Evolutionary conservation across 2,797 vertebrate species (phyloP).

Genomic region (Spea hammondii): DNA sequence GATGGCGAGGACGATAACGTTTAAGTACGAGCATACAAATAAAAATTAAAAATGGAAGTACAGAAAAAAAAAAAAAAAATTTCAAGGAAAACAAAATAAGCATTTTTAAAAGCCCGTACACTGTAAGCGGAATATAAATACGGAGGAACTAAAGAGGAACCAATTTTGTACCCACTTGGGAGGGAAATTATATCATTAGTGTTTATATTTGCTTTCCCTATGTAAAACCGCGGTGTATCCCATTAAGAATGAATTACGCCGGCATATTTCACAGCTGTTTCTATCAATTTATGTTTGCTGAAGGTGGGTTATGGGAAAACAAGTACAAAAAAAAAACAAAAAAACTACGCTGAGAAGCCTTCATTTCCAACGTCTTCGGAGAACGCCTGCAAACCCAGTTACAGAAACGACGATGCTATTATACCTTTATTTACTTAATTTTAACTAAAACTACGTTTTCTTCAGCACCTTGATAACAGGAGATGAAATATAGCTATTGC

Average conservation of each 20-base stretch:
- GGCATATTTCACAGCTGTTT: constrained; percentile 21
- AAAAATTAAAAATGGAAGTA: not conserved
- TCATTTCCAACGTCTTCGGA: not conserved
- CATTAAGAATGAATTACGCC: constrained; percentile 21
- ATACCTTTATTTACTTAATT: not conserved
- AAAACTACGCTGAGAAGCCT: not conserved
- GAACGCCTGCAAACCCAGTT: not conserved
- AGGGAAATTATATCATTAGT: constrained; percentile 5
- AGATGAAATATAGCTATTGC: too few relatives aligned
- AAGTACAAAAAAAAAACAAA: not conserved
- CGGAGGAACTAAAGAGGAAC: not conserved
- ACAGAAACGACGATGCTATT: not conserved
- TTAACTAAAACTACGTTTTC: too few relatives aligned
- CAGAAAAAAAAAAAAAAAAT: not conserved
- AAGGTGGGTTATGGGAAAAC: constrained; percentile 6
- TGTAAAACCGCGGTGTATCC: constrained; percentile 15
- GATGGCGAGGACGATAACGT: too few relatives aligned
- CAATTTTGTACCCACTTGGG: not conserved
- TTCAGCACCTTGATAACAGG: too few relatives aligned
- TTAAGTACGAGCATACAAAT: too few relatives aligned
- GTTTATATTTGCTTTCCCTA: constrained; percentile 10
- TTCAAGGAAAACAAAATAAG: too few relatives aligned
- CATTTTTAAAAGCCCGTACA: too few relatives aligned
- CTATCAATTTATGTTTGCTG: constrained; percentile 17
- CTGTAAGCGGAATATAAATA: too few relatives aligned